Evolutionary conservation across 2,888 invertebrate species (phyloP), one percentile per base, ranked within the genome.

Genomic region (Nomada fabriciana): DNA sequence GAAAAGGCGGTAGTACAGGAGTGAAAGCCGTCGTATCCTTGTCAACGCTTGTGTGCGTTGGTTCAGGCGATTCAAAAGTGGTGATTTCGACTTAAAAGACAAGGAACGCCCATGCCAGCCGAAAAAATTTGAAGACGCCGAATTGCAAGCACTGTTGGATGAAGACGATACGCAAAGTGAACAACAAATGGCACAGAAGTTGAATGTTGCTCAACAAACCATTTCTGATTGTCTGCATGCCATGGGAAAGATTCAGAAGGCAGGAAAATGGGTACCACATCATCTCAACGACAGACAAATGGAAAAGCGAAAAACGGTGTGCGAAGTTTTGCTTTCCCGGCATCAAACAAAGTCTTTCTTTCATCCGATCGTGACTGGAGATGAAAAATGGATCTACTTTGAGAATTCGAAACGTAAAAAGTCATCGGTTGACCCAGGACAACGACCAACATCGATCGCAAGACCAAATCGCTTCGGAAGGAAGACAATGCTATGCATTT

Each of bases 201-300:
- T n/a, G n/a, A n/a, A n/a, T n/a, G n/a, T n/a, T n/a, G n/a, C n/a
- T n/a, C n/a, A n/a, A n/a, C n/a, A n/a, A n/a, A n/a, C n/a, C n/a
- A n/a, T n/a, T n/a, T n/a, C n/a, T n/a, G 25, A 59, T 15, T 60
- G 59, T n/a, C 20, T 60, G 29, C 9, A 36, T n/a, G 20, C 50
- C 10, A 71, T 61, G 52, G 71, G 53, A 11, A 71, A 50, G 42
- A 61, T 71, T 23, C 52, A 57, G 23, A 69, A 57, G 57, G 13
- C 10, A 57, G 57, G 69, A 68, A 68, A 55, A 55, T 68, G 55
- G 68, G 55, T 68, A 20, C 55, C 68, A 42, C 55, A 55, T 68
- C 42, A 55, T 13, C 29, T 55, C 2, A 55, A 53, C 42, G 42
- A n/a, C n/a, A 55, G 55, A 55, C n/a, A 68, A 53, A 18, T 65